These are phyloP conservation scores for Sander lucioperca DNA, from an alignment of 2,113 vertebrate species.

Conservation along the genomic window DNA sequence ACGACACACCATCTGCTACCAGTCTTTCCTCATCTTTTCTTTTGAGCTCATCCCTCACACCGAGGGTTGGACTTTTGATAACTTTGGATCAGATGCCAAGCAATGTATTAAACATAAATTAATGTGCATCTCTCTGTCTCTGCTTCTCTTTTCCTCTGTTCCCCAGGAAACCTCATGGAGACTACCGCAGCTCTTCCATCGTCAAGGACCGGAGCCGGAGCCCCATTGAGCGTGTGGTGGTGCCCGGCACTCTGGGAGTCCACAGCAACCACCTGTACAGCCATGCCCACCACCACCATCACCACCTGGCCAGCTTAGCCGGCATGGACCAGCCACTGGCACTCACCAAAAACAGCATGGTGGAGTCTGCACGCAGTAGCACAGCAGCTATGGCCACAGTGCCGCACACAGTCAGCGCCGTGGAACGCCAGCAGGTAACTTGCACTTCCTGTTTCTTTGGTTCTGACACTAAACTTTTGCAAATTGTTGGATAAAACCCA, in stretches of 20 bases:
- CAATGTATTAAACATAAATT: not conserved
- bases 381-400: slow-evolving; percentile 77
- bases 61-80: not conserved
- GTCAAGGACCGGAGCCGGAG: slow-evolving; percentile 93
- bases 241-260: slow-evolving; percentile 87
- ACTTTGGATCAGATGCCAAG: not conserved
- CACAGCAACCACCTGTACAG: slow-evolving; percentile 89
- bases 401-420: slow-evolving; percentile 84
- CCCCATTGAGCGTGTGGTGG: slow-evolving; percentile 90
- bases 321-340: slow-evolving; percentile 96
- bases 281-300: slow-evolving; percentile 83
- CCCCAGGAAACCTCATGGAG: slow-evolving; percentile 91
- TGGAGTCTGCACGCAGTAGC: slow-evolving; percentile 84
- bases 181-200: slow-evolving; percentile 84
- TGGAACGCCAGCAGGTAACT: slow-evolving; percentile 95
- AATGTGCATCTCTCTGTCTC: not conserved
- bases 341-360: slow-evolving; percentile 95
- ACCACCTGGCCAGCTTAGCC: slow-evolving; percentile 90
- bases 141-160: slow-evolving; percentile 3
- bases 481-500: slow-evolving; percentile 3
- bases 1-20: not conserved
- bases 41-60: not conserved
- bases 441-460: slow-evolving; percentile 10
- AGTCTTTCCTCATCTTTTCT: not conserved
- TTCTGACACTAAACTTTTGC: not conserved